Evolutionary conservation across 1,140 invertebrate genomes (phyloP).

Genomic region (Eriocheir sinensis): DNA sequence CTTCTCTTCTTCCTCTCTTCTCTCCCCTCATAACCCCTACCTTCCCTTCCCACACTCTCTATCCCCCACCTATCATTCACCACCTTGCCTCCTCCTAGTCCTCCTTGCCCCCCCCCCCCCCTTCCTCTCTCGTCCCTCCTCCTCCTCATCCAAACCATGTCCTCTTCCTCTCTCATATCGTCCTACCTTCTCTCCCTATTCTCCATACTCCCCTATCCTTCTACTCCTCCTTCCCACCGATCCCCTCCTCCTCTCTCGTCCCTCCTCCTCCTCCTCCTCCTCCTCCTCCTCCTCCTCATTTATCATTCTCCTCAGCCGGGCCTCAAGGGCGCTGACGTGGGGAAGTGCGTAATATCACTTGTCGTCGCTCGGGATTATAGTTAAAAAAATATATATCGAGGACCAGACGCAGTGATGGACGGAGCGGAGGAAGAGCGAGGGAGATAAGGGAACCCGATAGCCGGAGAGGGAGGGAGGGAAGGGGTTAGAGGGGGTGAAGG

Average conservation of each 20-base stretch:
- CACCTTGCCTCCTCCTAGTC: too few relatives aligned
- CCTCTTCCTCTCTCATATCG: too few relatives aligned
- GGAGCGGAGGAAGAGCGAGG: not conserved
- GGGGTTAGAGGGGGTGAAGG: too few relatives aligned
- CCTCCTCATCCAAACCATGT: too few relatives aligned
- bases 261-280: not conserved
- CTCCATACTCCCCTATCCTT: not conserved
- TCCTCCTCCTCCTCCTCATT: not conserved
- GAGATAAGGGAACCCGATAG: conserved; percentile 4
- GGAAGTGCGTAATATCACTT: conserved; percentile 13
- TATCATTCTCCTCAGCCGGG: not conserved
- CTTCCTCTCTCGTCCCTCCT: too few relatives aligned
- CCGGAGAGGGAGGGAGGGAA: not conserved
- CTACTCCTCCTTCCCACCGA: not conserved
- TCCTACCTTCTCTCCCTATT: too few relatives aligned
- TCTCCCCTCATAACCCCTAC: too few relatives aligned
- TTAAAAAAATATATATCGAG: not conserved
- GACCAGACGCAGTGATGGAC: not conserved
- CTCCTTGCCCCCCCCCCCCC: too few relatives aligned
- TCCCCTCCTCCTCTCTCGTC: not conserved
- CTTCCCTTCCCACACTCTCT: too few relatives aligned
- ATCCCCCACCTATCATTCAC: too few relatives aligned
- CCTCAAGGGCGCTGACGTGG: not conserved
- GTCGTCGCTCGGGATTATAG: not conserved
- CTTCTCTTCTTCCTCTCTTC: too few relatives aligned